phyloP scores from a whole-genome alignment of 23 tunicate species.

The Corella eumyota region DNA sequence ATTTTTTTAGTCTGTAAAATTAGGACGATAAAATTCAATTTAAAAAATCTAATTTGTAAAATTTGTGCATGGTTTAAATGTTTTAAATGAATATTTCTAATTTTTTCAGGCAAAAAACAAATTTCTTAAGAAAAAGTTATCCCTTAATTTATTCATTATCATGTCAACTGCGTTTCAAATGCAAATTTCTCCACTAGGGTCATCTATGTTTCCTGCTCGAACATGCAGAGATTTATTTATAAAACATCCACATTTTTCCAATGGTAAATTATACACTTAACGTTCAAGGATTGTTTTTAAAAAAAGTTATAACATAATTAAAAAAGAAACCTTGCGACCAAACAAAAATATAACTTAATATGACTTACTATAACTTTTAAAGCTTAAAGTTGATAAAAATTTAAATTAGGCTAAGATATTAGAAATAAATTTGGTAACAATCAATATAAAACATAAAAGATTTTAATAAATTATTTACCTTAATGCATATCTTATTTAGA shows the following conservation, averaged over 20 bases:
- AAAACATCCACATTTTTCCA: constrained; percentile 2
- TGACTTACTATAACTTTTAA: neutral
- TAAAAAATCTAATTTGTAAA: too few species aligned
- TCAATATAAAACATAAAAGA: neutral
- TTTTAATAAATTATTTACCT: neutral
- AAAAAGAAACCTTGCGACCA: neutral
- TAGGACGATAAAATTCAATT: too few species aligned
- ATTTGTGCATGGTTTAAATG: too few species aligned
- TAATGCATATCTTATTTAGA: neutral
- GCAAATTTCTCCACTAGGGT: constrained; percentile 3
- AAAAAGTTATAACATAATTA: neutral
- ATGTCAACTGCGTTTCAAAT: neutral
- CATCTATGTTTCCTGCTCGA: constrained; percentile 8
- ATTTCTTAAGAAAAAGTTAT: neutral
- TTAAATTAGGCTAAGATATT: neutral
- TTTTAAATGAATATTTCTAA: neutral
- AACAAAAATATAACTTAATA: neutral
- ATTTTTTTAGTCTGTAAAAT: too few species aligned
- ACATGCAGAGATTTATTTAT: constrained; percentile 22
- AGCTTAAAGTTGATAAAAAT: neutral
- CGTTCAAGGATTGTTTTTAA: constrained; percentile 1
- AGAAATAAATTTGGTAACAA: neutral
- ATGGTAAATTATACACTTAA: too few species aligned
- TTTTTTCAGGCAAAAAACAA: neutral
- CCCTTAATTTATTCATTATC: neutral